Percentiles rank a stretch among this genome's conserved stretches.
These are phyloP conservation scores for Temnothorax curvispinosus DNA, from an alignment of 1,140 invertebrate genomes.

Conservation along the genomic window DNA sequence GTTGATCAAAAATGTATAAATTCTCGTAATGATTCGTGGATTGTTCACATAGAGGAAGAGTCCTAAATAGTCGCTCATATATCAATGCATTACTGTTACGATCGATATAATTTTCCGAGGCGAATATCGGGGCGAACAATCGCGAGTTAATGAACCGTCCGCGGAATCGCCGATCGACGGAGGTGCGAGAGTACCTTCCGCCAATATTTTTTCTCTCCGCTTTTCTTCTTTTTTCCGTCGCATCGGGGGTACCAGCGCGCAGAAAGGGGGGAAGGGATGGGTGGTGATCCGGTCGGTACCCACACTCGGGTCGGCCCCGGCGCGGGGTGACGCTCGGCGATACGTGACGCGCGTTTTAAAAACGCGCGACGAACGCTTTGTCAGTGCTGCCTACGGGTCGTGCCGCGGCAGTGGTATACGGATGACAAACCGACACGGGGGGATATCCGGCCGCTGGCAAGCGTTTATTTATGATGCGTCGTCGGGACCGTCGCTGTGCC, in stretches of 20 bases:
- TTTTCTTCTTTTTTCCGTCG: slow-evolving; percentile 17
- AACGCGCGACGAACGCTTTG: slow-evolving; percentile 66
- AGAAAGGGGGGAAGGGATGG: background rate
- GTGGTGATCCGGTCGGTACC: slow-evolving; percentile 19
- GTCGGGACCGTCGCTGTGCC: slow-evolving; percentile 48
- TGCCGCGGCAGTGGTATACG: background rate
- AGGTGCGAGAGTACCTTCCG: slow-evolving; percentile 29
- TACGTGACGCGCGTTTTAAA: slow-evolving; percentile 64
- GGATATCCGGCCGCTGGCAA: slow-evolving; percentile 71
- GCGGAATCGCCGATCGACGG: background rate
- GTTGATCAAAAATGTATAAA: background rate
- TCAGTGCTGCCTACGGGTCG: slow-evolving; percentile 52
- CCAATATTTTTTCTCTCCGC: slow-evolving; percentile 47
- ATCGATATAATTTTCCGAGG: background rate
- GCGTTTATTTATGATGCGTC: slow-evolving; percentile 73
- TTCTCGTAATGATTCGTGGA: background rate
- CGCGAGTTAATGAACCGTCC: slow-evolving; percentile 55
- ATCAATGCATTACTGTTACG: background rate
- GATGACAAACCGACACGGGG: slow-evolving; percentile 71
- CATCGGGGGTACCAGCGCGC: background rate
- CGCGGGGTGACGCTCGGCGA: slow-evolving; percentile 13
- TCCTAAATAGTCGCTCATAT: background rate
- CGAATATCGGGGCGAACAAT: slow-evolving; percentile 34
- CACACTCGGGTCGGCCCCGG: background rate
- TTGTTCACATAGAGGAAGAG: background rate